Conservation (phyloP, 2,888 invertebrate genomes). For the Malthinus flaveolus region DNA sequence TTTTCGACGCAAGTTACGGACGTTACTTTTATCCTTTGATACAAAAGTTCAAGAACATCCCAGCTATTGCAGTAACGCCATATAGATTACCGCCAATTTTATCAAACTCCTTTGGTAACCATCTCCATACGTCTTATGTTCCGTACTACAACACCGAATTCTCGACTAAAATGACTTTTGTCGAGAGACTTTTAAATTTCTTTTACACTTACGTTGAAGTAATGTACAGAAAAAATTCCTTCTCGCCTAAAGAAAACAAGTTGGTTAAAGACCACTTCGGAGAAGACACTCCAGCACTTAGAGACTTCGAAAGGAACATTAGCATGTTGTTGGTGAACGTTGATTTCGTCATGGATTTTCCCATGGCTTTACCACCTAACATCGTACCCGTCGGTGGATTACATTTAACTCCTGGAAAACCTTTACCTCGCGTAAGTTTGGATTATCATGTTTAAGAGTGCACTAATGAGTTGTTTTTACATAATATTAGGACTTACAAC, state of each 20-base stretch:
- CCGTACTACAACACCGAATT: constrained; percentile 37
- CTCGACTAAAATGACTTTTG: constrained; percentile 37
- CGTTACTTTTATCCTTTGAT: constrained; percentile 37
- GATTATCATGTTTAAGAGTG: neutral
- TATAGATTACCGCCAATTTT: constrained; percentile 34
- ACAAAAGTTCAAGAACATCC: constrained; percentile 35
- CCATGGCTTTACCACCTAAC: constrained; percentile 47
- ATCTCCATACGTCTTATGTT: constrained; percentile 39
- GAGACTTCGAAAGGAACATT: constrained; percentile 40
- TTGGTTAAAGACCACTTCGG: constrained; percentile 38
- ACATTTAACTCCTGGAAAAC: constrained; percentile 41
- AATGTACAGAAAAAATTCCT: constrained; percentile 31
- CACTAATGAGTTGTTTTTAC: neutral
- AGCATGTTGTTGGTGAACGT: constrained; percentile 44
- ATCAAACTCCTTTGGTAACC: constrained; percentile 33
- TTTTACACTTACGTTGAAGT: constrained; percentile 29
- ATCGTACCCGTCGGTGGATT: constrained; percentile 50
- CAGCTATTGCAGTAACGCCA: constrained; percentile 34
- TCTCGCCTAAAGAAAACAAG: constrained; percentile 31
- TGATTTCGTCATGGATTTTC: constrained; percentile 43
- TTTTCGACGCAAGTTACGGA: constrained; percentile 35
- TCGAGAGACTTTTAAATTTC: constrained; percentile 37
- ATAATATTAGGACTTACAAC: constrained; percentile 44
- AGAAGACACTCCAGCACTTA: constrained; percentile 35
- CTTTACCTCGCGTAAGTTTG: constrained; percentile 42